A percentile compares a stretch with the other conserved stretches of the same genome.
phyloP scores from a whole-genome alignment of 2,113 vertebrate genomes.

The Pomatorhinus ruficollis region DNA sequence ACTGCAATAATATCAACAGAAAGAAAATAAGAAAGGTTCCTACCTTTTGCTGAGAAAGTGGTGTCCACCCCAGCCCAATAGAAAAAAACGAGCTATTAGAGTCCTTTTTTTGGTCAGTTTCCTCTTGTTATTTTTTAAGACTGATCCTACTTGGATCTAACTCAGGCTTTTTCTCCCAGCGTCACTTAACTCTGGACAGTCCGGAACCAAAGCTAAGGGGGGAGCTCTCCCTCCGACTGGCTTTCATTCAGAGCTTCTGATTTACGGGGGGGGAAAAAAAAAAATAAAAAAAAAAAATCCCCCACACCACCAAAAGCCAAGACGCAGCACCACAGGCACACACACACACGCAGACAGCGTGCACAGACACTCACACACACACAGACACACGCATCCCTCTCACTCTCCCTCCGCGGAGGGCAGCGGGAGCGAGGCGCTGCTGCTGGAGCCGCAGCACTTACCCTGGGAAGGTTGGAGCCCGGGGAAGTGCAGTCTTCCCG shows the following conservation, averaged over 20 bases:
- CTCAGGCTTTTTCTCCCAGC: slow-evolving; percentile 74
- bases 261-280: background rate
- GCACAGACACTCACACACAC: background rate
- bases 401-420: background rate
- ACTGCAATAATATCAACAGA: background rate
- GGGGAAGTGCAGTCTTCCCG: slow-evolving; percentile 57
- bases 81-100: slow-evolving; percentile 39
- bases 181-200: slow-evolving; percentile 80
- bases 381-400: background rate
- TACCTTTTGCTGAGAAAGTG: slow-evolving; percentile 74
- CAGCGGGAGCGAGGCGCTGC: slow-evolving; percentile 46
- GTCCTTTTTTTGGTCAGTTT: slow-evolving; percentile 46
- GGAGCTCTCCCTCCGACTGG: slow-evolving; percentile 71
- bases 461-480: slow-evolving; percentile 66
- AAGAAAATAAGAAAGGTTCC: slow-evolving; percentile 46
- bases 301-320: background rate
- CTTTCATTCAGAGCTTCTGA: slow-evolving; percentile 77
- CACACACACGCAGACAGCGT: background rate
- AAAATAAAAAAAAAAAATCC: background rate
- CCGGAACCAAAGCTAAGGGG: slow-evolving; percentile 64
- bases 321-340: background rate
- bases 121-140: slow-evolving; percentile 63
- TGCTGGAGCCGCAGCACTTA: slow-evolving; percentile 66
- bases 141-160: slow-evolving; percentile 76
- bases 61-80: slow-evolving; percentile 54